Conservation (phyloP, 2,888 invertebrate genomes). For the Amphipyra tragopoginis region DNA sequence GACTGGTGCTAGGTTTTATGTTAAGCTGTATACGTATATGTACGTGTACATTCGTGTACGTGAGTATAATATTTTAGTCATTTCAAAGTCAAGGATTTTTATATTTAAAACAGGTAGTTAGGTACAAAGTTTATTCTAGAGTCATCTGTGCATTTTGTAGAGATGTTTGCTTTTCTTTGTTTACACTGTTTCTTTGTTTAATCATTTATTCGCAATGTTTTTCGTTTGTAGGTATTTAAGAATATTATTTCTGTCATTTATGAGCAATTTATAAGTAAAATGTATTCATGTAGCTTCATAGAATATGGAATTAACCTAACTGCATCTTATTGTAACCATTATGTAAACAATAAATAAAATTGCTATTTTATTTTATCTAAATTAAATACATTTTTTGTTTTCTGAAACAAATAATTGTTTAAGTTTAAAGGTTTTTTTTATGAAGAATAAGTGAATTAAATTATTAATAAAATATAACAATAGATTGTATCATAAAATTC, state of each 20-base stretch:
- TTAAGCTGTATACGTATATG: background rate
- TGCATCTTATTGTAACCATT: slow-evolving; percentile 1
- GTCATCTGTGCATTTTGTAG: background rate
- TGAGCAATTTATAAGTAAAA: slow-evolving; percentile 36
- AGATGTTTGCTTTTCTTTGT: slow-evolving; percentile 9
- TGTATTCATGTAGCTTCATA: slow-evolving; percentile 17
- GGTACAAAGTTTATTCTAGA: slow-evolving; percentile 14
- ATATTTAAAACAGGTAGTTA: slow-evolving; percentile 1
- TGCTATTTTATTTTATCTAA: background rate
- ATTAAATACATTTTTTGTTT: background rate
- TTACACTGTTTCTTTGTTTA: slow-evolving; percentile 14
- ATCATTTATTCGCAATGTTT: slow-evolving; percentile 1
- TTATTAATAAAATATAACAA: background rate
- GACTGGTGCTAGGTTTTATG: slow-evolving; percentile 15
- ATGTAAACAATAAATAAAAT: background rate
- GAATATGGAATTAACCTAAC: slow-evolving; percentile 9
- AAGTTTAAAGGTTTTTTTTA: background rate
- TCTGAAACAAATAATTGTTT: background rate
- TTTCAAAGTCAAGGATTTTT: slow-evolving; percentile 14
- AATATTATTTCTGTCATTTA: slow-evolving; percentile 18
- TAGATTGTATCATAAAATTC: slow-evolving; percentile 27
- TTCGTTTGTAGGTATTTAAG: slow-evolving; percentile 12
- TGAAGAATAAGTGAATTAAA: background rate
- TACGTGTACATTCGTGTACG: background rate
- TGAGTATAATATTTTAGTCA: slow-evolving; percentile 20